Percentiles rank a stretch among this genome's conserved stretches.
Conservation (phyloP, 2,797 vertebrate species). For the Sebastes matsubarae region DNA sequence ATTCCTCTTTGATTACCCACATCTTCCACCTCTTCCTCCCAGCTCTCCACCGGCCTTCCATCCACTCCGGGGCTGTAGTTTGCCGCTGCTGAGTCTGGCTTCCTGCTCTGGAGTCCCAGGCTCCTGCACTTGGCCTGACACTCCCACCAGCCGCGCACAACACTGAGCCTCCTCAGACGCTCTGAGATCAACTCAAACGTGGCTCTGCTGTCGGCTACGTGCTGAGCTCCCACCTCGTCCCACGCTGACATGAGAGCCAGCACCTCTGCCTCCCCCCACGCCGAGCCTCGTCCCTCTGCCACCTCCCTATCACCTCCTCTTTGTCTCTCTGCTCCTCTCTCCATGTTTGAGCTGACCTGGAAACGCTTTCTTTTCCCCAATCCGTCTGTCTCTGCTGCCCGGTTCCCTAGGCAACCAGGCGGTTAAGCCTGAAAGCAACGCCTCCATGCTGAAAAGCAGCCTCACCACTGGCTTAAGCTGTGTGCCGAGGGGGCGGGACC, state of each 20-base stretch:
- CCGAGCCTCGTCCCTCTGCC: slow-evolving; percentile 60
- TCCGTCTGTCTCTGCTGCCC: slow-evolving; percentile 90
- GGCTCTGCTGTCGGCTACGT: slow-evolving; percentile 86
- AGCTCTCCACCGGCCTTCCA: slow-evolving; percentile 65
- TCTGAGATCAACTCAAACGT: slow-evolving; percentile 92
- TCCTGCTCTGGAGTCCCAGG: slow-evolving; percentile 86
- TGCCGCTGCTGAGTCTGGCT: slow-evolving; percentile 80
- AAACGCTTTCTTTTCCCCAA: slow-evolving; percentile 88
- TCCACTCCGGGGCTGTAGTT: slow-evolving; percentile 83
- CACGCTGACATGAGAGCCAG: slow-evolving; percentile 89
- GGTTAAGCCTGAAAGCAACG: slow-evolving; percentile 91
- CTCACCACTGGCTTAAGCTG: slow-evolving; percentile 96
- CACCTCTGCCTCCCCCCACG: slow-evolving; percentile 90
- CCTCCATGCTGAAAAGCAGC: slow-evolving; percentile 87
- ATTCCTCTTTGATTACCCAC: slow-evolving; percentile 60
- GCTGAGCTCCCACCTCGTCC: slow-evolving; percentile 89
- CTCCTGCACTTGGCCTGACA: slow-evolving; percentile 91
- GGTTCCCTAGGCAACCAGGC: slow-evolving; percentile 97
- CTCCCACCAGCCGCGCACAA: slow-evolving; percentile 90
- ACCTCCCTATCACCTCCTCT: slow-evolving; percentile 86
- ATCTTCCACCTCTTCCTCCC: slow-evolving; percentile 75
- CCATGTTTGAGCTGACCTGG: slow-evolving; percentile 97
- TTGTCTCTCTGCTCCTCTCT: slow-evolving; percentile 89
- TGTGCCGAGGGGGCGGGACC: slow-evolving; percentile 81
- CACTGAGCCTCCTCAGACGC: slow-evolving; percentile 89